Percentiles rank a stretch among this genome's conserved stretches.
phyloP scores from a whole-genome alignment of 2,888 invertebrate species.

The Cerceris ruficornis region DNA sequence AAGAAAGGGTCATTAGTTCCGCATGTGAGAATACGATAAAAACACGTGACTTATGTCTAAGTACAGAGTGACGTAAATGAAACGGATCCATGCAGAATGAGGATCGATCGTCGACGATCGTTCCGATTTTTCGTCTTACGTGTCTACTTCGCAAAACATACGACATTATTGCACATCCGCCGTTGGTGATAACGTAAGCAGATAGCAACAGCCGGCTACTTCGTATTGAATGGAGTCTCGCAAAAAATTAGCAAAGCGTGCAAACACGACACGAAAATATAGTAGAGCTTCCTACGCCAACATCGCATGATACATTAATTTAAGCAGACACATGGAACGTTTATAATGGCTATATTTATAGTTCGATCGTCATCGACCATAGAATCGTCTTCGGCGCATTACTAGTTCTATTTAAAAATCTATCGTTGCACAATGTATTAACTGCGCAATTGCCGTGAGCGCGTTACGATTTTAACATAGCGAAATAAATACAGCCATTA shows the following conservation, averaged over 20 bases:
- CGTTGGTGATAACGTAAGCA: conserved; percentile 26
- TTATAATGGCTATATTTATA: conserved; percentile 22
- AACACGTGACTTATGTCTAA: conserved; percentile 19
- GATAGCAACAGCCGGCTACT: conserved; percentile 16
- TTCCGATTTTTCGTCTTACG: conserved; percentile 22
- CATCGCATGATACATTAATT: conserved; percentile 14
- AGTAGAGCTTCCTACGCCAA: conserved; percentile 19
- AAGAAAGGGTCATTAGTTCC: conserved; percentile 25
- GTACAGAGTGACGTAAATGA: conserved; percentile 35
- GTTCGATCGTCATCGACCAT: conserved; percentile 8
- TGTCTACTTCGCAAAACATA: conserved; percentile 36
- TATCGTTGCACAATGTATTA: conserved; percentile 6
- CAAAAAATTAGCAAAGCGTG: conserved; percentile 42
- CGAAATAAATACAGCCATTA: conserved; percentile 9
- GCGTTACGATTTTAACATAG: neutral
- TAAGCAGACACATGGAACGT: conserved; percentile 19
- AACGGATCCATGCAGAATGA: conserved; percentile 46
- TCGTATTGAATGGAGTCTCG: conserved; percentile 8
- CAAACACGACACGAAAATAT: conserved; percentile 12
- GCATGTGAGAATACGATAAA: conserved; percentile 12
- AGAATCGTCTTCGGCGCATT: conserved; percentile 20
- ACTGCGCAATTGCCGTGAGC: neutral
- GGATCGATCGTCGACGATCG: conserved; percentile 26
- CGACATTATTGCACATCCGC: conserved; percentile 19
- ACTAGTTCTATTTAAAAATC: conserved; percentile 9